Evolutionary conservation across 2,797 vertebrate genomes (phyloP).

Genomic region (Leptodactylus fallax): DNA sequence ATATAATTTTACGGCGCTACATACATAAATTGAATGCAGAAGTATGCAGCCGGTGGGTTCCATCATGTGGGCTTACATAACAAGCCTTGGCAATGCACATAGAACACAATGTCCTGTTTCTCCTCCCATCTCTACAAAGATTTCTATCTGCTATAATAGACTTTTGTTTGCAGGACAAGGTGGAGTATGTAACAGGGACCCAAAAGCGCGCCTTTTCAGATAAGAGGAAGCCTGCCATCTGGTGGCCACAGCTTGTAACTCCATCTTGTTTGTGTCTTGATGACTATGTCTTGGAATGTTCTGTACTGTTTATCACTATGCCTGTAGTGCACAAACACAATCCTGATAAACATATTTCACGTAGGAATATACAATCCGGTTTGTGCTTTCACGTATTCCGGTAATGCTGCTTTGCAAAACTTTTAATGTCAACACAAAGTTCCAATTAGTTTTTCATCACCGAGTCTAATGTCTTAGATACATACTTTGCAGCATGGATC

Average conservation of each 20-base stretch:
- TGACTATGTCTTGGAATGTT: constrained; percentile 37
- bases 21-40: background rate
- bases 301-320: constrained; percentile 27
- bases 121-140: constrained; percentile 43
- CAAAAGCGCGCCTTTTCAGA: background rate
- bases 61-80: constrained; percentile 50
- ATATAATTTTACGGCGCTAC: background rate
- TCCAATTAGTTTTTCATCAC: background rate
- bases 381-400: background rate
- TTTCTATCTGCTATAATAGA: constrained; percentile 47
- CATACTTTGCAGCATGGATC: background rate
- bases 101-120: constrained; percentile 58
- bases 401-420: background rate
- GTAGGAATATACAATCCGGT: background rate
- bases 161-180: constrained; percentile 53
- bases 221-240: constrained; percentile 11
- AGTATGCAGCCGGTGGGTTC: background rate
- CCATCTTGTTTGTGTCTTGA: constrained; percentile 52
- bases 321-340: background rate
- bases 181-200: constrained; percentile 36
- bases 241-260: background rate
- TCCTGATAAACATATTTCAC: constrained; percentile 8
- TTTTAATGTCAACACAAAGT: background rate
- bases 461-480: background rate
- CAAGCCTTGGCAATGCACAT: constrained; percentile 35